Evolutionary conservation across 2,113 vertebrate species (phyloP).

Genomic region (Lepus timidus): DNA sequence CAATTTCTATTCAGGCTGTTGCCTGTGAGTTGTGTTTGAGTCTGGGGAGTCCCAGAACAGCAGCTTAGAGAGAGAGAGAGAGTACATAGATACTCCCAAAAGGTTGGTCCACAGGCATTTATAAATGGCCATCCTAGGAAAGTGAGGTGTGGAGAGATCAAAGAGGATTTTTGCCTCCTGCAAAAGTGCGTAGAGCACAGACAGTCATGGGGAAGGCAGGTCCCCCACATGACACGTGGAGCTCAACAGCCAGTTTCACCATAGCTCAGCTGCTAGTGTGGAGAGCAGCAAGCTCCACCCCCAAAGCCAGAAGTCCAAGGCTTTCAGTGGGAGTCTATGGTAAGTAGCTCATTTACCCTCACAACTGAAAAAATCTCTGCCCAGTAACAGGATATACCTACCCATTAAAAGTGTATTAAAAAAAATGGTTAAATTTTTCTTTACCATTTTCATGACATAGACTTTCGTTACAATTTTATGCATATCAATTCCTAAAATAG

Average conservation of each 20-base stretch:
- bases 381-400: not conserved
- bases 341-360: slow-evolving; percentile 20
- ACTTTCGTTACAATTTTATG: not conserved
- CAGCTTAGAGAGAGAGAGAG: slow-evolving; percentile 16
- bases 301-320: not conserved
- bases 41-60: not conserved
- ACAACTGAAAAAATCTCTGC: slow-evolving; percentile 9
- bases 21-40: not conserved
- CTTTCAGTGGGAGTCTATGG: not conserved
- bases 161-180: not conserved
- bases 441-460: not conserved
- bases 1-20: not conserved
- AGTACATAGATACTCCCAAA: not conserved
- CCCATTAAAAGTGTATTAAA: not conserved
- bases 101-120: not conserved
- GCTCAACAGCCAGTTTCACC: not conserved
- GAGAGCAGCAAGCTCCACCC: not conserved
- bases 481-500: not conserved
- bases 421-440: not conserved
- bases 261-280: not conserved
- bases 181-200: too few species aligned
- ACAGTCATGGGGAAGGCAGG: not conserved
- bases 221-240: not conserved
- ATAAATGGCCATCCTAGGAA: slow-evolving; percentile 12
- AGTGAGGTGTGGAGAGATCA: not conserved